Percentiles rank a stretch among this genome's conserved stretches.
These are phyloP conservation scores for Heliothis virescens DNA, from an alignment of 1,140 invertebrate species.

Conservation along the genomic window DNA sequence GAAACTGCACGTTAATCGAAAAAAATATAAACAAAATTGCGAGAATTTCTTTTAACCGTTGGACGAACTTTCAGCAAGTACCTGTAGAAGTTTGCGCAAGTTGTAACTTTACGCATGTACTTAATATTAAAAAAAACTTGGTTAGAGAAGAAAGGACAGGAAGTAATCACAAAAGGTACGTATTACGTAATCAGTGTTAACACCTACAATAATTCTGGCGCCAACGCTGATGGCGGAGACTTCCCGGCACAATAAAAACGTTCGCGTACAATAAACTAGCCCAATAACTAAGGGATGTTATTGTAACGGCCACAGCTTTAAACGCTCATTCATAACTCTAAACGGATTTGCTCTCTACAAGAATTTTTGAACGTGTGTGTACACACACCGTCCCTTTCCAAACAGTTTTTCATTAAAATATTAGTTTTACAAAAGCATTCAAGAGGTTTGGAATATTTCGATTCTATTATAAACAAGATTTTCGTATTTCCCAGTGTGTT, in stretches of 20 bases:
- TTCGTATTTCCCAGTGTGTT: not conserved
- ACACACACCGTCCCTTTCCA: not conserved
- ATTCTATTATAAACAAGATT: not conserved
- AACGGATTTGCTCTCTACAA: conserved; percentile 42
- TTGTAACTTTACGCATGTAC: not conserved
- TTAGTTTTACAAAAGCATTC: conserved; percentile 51
- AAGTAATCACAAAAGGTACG: conserved; percentile 47
- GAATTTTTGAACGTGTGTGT: conserved; percentile 50
- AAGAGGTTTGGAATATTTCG: conserved; percentile 15
- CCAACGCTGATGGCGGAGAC: conserved; percentile 53
- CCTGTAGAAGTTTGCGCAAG: no score
- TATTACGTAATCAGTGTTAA: conserved; percentile 19
- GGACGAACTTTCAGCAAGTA: not conserved
- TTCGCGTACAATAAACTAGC: conserved; percentile 57
- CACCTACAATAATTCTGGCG: conserved; percentile 52
- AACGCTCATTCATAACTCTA: conserved; percentile 61
- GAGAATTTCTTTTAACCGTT: not conserved
- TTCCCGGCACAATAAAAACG: conserved; percentile 47
- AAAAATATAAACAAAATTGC: no score
- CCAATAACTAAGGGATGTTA: conserved; percentile 56
- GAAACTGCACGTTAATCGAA: not conserved
- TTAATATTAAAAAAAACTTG: not conserved
- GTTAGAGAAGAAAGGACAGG: conserved; percentile 10
- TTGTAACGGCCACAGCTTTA: conserved; percentile 49
- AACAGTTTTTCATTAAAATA: conserved; percentile 56